Evolutionary conservation across 2,797 vertebrate species (phyloP).

Genomic region (Arctocebus calabarensis): DNA sequence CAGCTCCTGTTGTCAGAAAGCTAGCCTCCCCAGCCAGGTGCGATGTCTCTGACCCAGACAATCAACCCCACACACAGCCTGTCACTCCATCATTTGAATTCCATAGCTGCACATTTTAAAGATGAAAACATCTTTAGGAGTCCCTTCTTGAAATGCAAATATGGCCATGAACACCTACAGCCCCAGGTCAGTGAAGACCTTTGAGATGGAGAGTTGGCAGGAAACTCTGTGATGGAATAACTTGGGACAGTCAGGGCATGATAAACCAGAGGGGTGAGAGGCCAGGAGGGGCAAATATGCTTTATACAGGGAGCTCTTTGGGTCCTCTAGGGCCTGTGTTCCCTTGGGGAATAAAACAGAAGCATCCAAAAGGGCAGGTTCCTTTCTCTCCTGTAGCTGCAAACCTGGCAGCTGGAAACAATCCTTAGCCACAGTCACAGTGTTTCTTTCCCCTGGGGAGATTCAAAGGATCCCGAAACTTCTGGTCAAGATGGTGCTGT

Average conservation of each 20-base stretch:
- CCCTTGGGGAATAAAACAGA: slow-evolving; percentile 14
- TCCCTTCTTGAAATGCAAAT: slow-evolving; percentile 79
- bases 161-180: slow-evolving; percentile 43
- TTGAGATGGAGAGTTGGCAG: slow-evolving; percentile 60
- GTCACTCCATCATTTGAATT: slow-evolving; percentile 72
- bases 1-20: slow-evolving; percentile 75
- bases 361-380: neutral
- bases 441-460: neutral
- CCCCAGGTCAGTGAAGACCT: slow-evolving; percentile 47
- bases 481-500: neutral
- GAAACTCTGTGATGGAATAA: slow-evolving; percentile 19
- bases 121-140: slow-evolving; percentile 72
- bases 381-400: neutral
- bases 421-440: neutral
- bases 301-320: neutral
- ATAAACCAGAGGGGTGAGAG: neutral
- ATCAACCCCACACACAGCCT: slow-evolving; percentile 70
- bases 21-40: slow-evolving; percentile 72
- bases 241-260: neutral
- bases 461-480: neutral
- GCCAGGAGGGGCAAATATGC: neutral
- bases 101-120: slow-evolving; percentile 61
- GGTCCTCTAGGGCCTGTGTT: neutral
- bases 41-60: slow-evolving; percentile 76
- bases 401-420: neutral